A percentile compares a stretch with the other conserved stretches of the same genome.
Evolutionary conservation across 2,888 invertebrate genomes (phyloP).

Genomic region (Sarcophaga rosellei): DNA sequence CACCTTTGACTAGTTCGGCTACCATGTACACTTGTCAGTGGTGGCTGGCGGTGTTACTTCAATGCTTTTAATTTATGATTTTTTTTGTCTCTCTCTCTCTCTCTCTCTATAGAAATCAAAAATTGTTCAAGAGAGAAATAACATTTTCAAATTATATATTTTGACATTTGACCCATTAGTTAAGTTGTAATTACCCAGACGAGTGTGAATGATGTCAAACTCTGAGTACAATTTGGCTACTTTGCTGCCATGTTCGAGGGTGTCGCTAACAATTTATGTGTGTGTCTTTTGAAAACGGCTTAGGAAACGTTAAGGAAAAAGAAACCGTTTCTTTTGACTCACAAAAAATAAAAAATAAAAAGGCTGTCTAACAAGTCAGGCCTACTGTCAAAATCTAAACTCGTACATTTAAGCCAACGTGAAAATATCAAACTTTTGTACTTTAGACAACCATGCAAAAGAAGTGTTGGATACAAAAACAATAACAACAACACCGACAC

Average conservation of each 20-base stretch:
- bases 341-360: not conserved
- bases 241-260: constrained; percentile 59
- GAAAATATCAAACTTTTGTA: constrained; percentile 38
- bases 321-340: not conserved
- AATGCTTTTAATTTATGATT: constrained; percentile 11
- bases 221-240: constrained; percentile 47
- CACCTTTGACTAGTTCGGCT: not conserved
- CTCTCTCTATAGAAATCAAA: not conserved
- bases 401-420: constrained; percentile 28
- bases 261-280: constrained; percentile 62
- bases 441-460: constrained; percentile 16
- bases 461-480: not conserved
- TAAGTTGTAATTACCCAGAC: constrained; percentile 58
- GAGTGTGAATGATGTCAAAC: constrained; percentile 58
- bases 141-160: constrained; percentile 47
- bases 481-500: not conserved
- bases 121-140: not conserved
- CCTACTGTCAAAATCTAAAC: constrained; percentile 64
- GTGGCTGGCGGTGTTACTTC: constrained; percentile 12
- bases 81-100: not conserved
- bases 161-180: constrained; percentile 65
- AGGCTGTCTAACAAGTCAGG: constrained; percentile 65
- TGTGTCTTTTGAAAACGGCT: constrained; percentile 5
- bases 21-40: constrained; percentile 42
- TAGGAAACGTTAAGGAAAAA: not conserved